phyloP scores from a whole-genome alignment of 2,888 invertebrate species.

The Dicranocentrus wangi region DNA sequence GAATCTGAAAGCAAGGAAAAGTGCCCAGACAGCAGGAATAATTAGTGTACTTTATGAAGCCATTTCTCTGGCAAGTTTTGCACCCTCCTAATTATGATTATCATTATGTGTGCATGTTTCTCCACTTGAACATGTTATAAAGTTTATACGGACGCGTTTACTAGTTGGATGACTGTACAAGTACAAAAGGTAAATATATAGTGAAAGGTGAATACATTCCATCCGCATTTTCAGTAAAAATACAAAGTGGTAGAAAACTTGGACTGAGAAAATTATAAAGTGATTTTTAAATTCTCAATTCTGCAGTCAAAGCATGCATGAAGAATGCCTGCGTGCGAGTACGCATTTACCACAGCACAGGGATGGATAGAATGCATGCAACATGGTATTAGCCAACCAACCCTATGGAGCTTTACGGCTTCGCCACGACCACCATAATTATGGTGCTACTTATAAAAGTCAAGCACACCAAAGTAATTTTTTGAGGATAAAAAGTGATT shows the following conservation, averaged over 20 bases:
- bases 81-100: slow-evolving; percentile 60
- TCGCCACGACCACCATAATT: too few relatives aligned
- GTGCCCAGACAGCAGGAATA: slow-evolving; percentile 43
- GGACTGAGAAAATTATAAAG: slow-evolving; percentile 27
- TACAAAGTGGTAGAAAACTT: slow-evolving; percentile 33
- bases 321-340: slow-evolving; percentile 3
- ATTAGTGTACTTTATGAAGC: slow-evolving; percentile 59
- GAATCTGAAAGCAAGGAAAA: slow-evolving; percentile 23
- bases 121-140: too few relatives aligned
- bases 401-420: too few relatives aligned
- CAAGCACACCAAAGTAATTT: slow-evolving; percentile 1
- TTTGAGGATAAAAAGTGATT: slow-evolving; percentile 16
- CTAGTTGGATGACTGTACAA: background rate
- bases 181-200: background rate
- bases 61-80: slow-evolving; percentile 59
- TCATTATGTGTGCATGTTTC: slow-evolving; percentile 32
- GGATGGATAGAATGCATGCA: background rate
- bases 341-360: background rate
- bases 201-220: background rate
- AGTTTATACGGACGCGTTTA: too few relatives aligned
- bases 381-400: background rate
- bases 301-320: slow-evolving; percentile 33
- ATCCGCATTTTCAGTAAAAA: background rate
- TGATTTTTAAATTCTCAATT: slow-evolving; percentile 11
- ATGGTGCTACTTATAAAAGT: background rate